These are phyloP conservation scores for Drosophila acutilabella DNA, from an alignment of 2,888 invertebrate species.

Conservation along the genomic window DNA sequence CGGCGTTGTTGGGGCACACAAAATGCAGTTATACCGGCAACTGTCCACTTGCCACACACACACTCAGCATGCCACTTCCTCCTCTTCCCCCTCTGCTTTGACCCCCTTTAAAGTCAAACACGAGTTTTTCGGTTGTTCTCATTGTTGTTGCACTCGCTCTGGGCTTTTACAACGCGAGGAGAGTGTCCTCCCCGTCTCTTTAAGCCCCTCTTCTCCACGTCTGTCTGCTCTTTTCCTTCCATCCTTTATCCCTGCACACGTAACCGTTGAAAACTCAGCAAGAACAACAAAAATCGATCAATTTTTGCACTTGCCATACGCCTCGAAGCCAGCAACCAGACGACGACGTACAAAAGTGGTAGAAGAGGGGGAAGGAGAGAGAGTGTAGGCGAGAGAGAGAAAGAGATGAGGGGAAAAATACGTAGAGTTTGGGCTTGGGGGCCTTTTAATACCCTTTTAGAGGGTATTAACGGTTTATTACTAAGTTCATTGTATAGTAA, in stretches of 20 bases:
- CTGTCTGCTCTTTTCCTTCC: neutral
- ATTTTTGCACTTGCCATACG: slow-evolving; percentile 62
- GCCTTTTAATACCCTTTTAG: too few relatives aligned
- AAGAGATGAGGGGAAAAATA: too few relatives aligned
- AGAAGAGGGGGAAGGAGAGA: neutral
- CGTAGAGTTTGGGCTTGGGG: too few relatives aligned
- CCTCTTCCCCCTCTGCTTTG: too few relatives aligned
- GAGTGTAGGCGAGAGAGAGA: neutral
- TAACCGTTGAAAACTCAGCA: slow-evolving; percentile 37
- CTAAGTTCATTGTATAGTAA: too few relatives aligned
- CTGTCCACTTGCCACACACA: slow-evolving; percentile 3
- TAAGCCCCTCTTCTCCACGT: neutral
- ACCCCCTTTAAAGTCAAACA: slow-evolving; percentile 10
- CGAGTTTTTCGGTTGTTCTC: slow-evolving; percentile 13
- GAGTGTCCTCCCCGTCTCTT: neutral
- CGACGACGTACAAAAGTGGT: neutral
- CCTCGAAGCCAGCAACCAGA: slow-evolving; percentile 41
- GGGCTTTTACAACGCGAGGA: slow-evolving; percentile 44
- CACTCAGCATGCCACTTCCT: neutral
- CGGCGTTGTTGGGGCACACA: slow-evolving; percentile 34
- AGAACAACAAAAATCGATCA: slow-evolving; percentile 56
- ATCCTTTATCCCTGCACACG: neutral
- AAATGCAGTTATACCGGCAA: slow-evolving; percentile 36
- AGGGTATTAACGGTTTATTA: too few relatives aligned
- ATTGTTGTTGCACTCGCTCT: slow-evolving; percentile 9